Evolutionary conservation across 1,140 invertebrate genomes (phyloP).

Genomic region (Phymorhynchus buccinoides): DNA sequence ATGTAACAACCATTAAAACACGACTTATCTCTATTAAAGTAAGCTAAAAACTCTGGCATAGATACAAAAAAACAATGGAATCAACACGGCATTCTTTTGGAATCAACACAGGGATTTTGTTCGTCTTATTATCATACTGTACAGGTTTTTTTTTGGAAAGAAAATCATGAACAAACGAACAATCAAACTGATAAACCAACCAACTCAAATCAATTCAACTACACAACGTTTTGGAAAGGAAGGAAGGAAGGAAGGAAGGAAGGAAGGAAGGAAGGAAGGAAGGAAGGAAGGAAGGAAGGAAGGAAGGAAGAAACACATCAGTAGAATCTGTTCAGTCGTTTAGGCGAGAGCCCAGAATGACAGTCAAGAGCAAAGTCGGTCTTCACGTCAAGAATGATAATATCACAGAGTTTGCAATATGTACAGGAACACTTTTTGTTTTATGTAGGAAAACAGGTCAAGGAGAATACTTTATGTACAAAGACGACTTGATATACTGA

Average conservation of each 20-base stretch:
- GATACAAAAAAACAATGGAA: not conserved
- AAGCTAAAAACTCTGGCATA: too few species aligned
- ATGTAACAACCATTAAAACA: too few species aligned
- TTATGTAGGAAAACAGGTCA: not conserved
- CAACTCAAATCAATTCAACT: not conserved
- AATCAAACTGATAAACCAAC: not conserved
- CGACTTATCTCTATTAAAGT: too few species aligned
- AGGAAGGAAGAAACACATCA: not conserved
- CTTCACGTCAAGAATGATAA: not conserved
- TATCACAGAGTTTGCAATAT: constrained; percentile 35
- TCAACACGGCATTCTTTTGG: not conserved
- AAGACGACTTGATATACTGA: not conserved
- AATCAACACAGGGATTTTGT: not conserved
- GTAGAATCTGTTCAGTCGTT: not conserved
- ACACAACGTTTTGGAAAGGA: not conserved
- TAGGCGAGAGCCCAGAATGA: not conserved
- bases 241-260: constrained; percentile 6
- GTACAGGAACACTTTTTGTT: constrained; percentile 9
- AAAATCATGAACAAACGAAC: not conserved
- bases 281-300: constrained; percentile 6
- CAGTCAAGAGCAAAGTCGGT: not conserved
- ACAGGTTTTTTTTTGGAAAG: not conserved
- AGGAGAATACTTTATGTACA: not conserved
- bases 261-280: not conserved
- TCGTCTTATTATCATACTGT: too few species aligned